Base-by-base conservation (phyloP, 2,113 vertebrate species). In the Poeciliopsis prolifica region DNA sequence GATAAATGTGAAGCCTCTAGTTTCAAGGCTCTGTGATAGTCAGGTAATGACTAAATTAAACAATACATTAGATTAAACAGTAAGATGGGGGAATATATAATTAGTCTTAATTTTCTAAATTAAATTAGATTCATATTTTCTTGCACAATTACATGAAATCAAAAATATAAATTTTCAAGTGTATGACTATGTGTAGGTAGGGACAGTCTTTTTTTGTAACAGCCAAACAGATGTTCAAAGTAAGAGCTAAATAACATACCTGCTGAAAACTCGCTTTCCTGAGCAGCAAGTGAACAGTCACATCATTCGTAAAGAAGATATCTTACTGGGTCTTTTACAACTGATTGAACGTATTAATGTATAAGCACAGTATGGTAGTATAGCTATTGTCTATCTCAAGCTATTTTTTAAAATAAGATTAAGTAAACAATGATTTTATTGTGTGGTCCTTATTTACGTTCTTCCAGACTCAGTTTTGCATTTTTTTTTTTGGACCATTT, bases 401-500 rank as follows among this genome's bases (percentile, higher is more conserved):
- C 51, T 58, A 54, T 19, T 7, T 54, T 58, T 58, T 11, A n/a
- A n/a, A 58, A 58, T 58, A n/a, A n/a, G 51, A 58, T 58, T 31
- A 67, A 31, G 35, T 28, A 33, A 51, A 51, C 8, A 54, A n/a
- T 65, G 7, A 58, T 69, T 61, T 5, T 28, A 9, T 2, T 5
- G 26, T 9, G 14, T 11, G 10, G 35, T 22, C n/a, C 7, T 37
- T 68, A 13, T 68, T 70, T 26, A 40, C 13, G 74, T 65, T 37
- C 15, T 22, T 22, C 22, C 2, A 13, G 61, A 70, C 67, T 40
- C 24, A 22, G 78, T 76, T 75, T 75, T 69, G 11, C 63, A n/a
- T 6, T n/a, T 65, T 74, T 65, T 74, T 28, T 28, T 82, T 77
- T 0, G 22, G 67, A 26, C 77, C 65, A 26, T 85, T 88, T 40